phyloP scores from a whole-genome alignment of 2,113 vertebrate genomes.

The Stigmatopora argus region DNA sequence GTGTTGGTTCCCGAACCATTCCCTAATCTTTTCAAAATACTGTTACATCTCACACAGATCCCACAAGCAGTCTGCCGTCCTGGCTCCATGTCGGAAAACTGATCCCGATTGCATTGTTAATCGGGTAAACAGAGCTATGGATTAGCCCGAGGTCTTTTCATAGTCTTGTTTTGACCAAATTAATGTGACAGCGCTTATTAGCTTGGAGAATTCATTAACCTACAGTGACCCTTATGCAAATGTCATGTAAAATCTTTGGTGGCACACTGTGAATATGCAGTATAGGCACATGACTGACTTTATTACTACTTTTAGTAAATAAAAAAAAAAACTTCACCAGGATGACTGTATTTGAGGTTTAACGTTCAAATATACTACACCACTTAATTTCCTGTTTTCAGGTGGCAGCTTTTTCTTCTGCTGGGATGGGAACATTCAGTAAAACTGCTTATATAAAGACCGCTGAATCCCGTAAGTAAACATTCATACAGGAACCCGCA shows the following conservation, averaged over 20 bases:
- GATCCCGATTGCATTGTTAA: slow-evolving; percentile 68
- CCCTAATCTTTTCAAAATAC: background rate
- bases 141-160: slow-evolving; percentile 57
- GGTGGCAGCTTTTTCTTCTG: slow-evolving; percentile 86
- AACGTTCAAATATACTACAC: background rate
- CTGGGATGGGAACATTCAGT: slow-evolving; percentile 82
- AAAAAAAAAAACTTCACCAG: too few relatives aligned
- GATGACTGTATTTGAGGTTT: too few relatives aligned
- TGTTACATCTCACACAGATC: background rate
- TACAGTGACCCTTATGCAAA: slow-evolving; percentile 48
- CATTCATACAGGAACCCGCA: background rate
- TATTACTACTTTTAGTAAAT: too few relatives aligned
- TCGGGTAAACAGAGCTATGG: slow-evolving; percentile 69
- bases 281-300: background rate
- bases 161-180: slow-evolving; percentile 55
- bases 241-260: slow-evolving; percentile 14
- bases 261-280: slow-evolving; percentile 19
- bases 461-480: slow-evolving; percentile 85
- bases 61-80: slow-evolving; percentile 54
- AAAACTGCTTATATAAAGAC: slow-evolving; percentile 88
- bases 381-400: slow-evolving; percentile 38
- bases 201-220: slow-evolving; percentile 68
- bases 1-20: background rate
- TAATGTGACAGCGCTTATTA: slow-evolving; percentile 56
- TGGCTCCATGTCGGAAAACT: slow-evolving; percentile 63